Percentiles rank a stretch among this genome's conserved stretches.
Conservation (phyloP, 2,888 invertebrate genomes). For the Tetragonula carbonaria region DNA sequence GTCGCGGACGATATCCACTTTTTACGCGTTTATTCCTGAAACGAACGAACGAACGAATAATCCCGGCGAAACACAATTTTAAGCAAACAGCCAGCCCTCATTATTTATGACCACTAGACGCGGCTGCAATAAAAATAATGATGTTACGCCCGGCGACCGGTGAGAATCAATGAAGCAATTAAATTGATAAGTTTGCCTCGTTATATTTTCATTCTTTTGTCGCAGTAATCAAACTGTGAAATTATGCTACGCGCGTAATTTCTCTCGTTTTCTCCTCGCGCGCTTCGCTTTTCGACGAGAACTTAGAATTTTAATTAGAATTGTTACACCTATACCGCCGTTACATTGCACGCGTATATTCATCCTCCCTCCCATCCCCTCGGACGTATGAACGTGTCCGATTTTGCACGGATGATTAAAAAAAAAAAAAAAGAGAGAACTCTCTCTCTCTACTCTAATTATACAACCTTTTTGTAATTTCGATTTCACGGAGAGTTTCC, state of each 20-base stretch:
- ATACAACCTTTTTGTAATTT: background rate
- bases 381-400: background rate
- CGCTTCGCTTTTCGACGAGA: background rate
- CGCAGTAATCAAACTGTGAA: slow-evolving; percentile 36
- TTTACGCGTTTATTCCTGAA: slow-evolving; percentile 33
- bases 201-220: slow-evolving; percentile 50
- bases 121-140: slow-evolving; percentile 54
- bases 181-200: slow-evolving; percentile 59
- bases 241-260: slow-evolving; percentile 15
- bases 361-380: background rate
- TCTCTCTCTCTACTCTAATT: slow-evolving; percentile 4
- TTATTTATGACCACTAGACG: slow-evolving; percentile 57
- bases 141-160: slow-evolving; percentile 32
- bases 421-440: background rate
- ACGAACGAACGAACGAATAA: slow-evolving; percentile 41
- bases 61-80: slow-evolving; percentile 47
- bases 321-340: slow-evolving; percentile 8
- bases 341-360: background rate
- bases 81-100: slow-evolving; percentile 50
- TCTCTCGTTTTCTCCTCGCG: background rate
- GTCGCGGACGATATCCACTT: slow-evolving; percentile 31
- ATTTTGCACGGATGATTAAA: background rate
- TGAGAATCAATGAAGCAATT: slow-evolving; percentile 57
- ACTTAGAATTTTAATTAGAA: slow-evolving; percentile 40
- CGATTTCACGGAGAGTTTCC: background rate